Conservation (phyloP, 2,113 vertebrate genomes). For the Elgaria multicarinata region DNA sequence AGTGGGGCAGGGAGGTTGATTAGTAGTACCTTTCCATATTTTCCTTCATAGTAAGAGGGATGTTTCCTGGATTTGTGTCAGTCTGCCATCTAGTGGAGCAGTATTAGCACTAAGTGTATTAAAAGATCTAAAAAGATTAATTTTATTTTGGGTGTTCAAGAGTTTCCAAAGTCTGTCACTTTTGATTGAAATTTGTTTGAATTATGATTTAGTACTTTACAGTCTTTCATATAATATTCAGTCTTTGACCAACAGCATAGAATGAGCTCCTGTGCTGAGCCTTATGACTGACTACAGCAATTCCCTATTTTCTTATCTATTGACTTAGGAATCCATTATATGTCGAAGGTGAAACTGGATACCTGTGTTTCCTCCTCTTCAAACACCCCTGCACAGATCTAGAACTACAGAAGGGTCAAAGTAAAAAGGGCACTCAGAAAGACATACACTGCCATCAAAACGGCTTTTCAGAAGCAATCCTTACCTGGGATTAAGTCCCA, state of each 20-base stretch:
- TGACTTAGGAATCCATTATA: background rate
- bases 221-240: background rate
- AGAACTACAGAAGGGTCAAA: background rate
- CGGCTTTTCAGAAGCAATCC: background rate
- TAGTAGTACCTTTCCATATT: background rate
- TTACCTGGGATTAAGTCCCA: no score
- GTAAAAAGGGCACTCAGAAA: background rate
- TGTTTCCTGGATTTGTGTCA: constrained; percentile 25
- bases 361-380: background rate
- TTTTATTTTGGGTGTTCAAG: background rate
- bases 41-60: background rate
- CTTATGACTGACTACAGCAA: background rate
- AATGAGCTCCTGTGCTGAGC: background rate
- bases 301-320: background rate
- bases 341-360: background rate
- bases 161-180: background rate
- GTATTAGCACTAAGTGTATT: background rate
- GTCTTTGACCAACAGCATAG: background rate
- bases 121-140: accelerated
- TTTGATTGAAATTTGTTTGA: background rate
- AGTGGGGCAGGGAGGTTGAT: background rate
- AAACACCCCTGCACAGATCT: background rate
- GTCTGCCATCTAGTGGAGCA: constrained; percentile 77
- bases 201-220: background rate
- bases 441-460: background rate